Percentiles rank a stretch among this genome's conserved stretches.
These are phyloP conservation scores for Podarcis muralis DNA, from an alignment of 2,113 vertebrate genomes.

Conservation along the genomic window DNA sequence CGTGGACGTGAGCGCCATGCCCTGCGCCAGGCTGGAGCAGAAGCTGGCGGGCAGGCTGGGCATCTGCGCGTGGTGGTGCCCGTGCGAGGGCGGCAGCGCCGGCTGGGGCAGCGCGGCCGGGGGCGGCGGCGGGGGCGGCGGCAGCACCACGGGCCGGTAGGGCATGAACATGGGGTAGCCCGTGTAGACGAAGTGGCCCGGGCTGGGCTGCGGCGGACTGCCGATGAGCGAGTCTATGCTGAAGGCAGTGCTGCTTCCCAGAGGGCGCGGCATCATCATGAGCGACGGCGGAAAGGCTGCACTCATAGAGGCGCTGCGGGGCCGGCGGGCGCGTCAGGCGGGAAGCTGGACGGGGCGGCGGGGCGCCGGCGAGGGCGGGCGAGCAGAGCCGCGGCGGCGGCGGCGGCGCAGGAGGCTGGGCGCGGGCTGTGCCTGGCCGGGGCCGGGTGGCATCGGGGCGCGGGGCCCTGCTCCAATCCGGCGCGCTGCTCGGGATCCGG, in stretches of 20 bases:
- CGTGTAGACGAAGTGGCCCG: constrained; percentile 92
- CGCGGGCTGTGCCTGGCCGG: neutral
- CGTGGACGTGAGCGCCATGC: constrained; percentile 94
- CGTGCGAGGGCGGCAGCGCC: constrained; percentile 80
- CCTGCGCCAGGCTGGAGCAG: constrained; percentile 92
- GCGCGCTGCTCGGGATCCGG: no score
- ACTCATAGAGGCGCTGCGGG: constrained; percentile 83
- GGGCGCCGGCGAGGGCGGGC: neutral
- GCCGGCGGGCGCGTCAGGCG: neutral
- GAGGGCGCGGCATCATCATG: constrained; percentile 96
- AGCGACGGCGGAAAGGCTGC: constrained; percentile 87
- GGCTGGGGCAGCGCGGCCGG: constrained; percentile 76
- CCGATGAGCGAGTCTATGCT: constrained; percentile 96
- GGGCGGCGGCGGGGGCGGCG: constrained; percentile 87
- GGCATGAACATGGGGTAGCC: constrained; percentile 98
- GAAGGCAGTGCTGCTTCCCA: constrained; percentile 93
- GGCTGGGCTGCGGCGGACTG: constrained; percentile 87
- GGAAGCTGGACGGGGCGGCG: neutral
- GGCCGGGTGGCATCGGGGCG: neutral
- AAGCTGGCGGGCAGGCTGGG: constrained; percentile 87
- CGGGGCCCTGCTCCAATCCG: neutral
- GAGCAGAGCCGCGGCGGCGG: neutral
- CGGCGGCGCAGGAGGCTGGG: neutral
- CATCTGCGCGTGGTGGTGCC: constrained; percentile 86
- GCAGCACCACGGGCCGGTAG: constrained; percentile 92